Base-by-base conservation (phyloP, 2,797 vertebrate species). In the Girardinus metallicus region DNA sequence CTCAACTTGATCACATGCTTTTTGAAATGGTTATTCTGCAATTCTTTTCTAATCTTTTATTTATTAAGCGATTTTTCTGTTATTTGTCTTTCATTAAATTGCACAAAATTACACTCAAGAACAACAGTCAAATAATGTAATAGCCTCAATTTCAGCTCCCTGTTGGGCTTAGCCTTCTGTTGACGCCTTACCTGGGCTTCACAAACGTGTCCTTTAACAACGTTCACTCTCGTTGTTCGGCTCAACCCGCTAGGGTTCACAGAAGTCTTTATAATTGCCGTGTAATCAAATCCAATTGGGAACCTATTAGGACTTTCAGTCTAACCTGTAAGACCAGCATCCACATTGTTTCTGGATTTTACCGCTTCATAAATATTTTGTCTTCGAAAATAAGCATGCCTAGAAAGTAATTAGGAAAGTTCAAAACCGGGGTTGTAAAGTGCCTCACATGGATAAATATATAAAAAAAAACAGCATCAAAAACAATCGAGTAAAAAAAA, bases 241-340 rank as follows among this genome's bases (percentile, higher is more conserved):
- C 79, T 73, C 1, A 78, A 72, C 77, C 83, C 74, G 64, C 87
- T 82, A 77, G 77, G 73, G 71, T 83, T 82, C 73, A 18, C 21
- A 86, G 73, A 91, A 68, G 85, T 92, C 81, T 26, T 80, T 71
- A 51, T 93, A 95, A 95, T 91, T 86, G 85, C 85, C 39, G 7
- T 90, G 86, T 93, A 95, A 95, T 96, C 86, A 94, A 89, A 80
- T 55, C 83, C 89, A 93, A 94, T 96, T 94, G 94, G 81, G 87
- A 92, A 75, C 85, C 89, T 91, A 94, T 96, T 92, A 94, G 85
- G 85, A 94, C 73, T 77, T 68, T 87, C 80, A 81, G 86, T 93
- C 95, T 93, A 90, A 93, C 91, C 90, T 77, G 86, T 88, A 92
- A 93, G 93, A 93, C 95, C 93, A 93, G 81, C 71, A 66, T 83